A percentile compares a stretch with the other conserved stretches of the same genome.
Evolutionary conservation across 2,113 vertebrate genomes (phyloP).

Genomic region (Corythaixoides concolor): DNA sequence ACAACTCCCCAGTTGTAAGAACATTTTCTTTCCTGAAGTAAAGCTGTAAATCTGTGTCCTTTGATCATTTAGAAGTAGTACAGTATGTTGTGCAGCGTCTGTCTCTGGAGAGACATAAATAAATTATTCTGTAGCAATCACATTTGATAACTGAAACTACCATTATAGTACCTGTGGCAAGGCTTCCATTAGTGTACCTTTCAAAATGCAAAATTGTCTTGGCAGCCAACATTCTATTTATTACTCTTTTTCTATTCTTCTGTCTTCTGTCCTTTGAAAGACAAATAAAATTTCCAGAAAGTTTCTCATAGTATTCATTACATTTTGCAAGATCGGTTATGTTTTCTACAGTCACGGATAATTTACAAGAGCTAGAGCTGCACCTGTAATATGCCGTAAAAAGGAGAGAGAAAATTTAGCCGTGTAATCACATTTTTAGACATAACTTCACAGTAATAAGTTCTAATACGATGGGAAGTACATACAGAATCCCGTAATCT

Average conservation of each 20-base stretch:
- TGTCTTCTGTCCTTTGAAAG: conserved; percentile 10
- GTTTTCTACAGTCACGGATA: conserved; percentile 2
- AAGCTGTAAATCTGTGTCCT: conserved; percentile 20
- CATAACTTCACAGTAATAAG: conserved; percentile 26
- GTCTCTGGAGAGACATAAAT: conserved; percentile 37
- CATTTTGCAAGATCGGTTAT: not conserved
- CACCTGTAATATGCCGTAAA: not conserved
- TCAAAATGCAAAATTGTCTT: conserved; percentile 38
- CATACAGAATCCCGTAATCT: conserved; percentile 35
- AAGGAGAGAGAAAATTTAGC: conserved; percentile 17
- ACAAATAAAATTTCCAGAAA: conserved; percentile 28
- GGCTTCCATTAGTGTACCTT: conserved; percentile 36
- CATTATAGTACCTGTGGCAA: conserved; percentile 29
- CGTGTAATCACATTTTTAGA: conserved; percentile 11
- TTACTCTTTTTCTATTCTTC: conserved; percentile 22
- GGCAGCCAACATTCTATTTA: conserved; percentile 25
- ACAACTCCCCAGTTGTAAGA: not conserved
- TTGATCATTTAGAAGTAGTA: conserved; percentile 46
- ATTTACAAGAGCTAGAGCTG: conserved; percentile 17
- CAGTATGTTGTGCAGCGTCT: conserved; percentile 19
- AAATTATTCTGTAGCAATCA: conserved; percentile 28
- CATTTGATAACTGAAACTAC: conserved; percentile 24
- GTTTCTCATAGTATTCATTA: not conserved
- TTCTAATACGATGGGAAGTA: conserved; percentile 37
- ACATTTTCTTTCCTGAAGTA: conserved; percentile 27